phyloP scores from a whole-genome alignment of 2,888 invertebrate species.

The Cryptus armator region DNA sequence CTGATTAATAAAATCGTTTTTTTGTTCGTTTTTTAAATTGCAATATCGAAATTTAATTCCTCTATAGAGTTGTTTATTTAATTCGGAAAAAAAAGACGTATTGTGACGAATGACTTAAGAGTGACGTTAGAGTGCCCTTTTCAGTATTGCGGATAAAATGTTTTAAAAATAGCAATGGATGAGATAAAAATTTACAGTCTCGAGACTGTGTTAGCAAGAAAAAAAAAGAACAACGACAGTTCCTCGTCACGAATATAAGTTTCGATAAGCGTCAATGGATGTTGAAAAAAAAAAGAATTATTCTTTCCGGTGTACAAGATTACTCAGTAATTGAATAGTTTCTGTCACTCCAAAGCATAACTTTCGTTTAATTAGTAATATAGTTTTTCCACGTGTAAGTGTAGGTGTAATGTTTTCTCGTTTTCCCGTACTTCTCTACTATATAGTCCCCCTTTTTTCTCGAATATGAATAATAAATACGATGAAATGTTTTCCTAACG shows the following conservation, averaged over 20 bases:
- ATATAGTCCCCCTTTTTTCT: background rate
- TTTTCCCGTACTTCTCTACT: background rate
- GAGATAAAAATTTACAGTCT: no score
- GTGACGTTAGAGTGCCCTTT: background rate
- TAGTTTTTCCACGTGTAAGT: background rate
- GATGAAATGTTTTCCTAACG: conserved; percentile 8
- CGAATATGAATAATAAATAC: background rate
- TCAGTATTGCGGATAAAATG: background rate
- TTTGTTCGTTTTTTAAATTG: no score
- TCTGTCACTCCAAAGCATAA: conserved; percentile 33
- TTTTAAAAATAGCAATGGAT: background rate
- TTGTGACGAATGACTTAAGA: background rate
- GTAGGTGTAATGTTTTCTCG: background rate
- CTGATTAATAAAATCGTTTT: no score
- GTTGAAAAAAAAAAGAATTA: conserved; percentile 13
- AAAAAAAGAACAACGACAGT: background rate
- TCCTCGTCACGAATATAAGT: background rate
- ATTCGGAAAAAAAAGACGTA: background rate
- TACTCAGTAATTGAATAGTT: conserved; percentile 18
- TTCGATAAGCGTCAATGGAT: conserved; percentile 8
- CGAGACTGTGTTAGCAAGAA: no score
- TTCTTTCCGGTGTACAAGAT: background rate
- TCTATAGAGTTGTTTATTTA: background rate
- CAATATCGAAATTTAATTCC: no score
- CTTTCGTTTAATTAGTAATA: background rate